Evolutionary conservation across 2,888 invertebrate genomes (phyloP).

Genomic region (Andrena bucephala): DNA sequence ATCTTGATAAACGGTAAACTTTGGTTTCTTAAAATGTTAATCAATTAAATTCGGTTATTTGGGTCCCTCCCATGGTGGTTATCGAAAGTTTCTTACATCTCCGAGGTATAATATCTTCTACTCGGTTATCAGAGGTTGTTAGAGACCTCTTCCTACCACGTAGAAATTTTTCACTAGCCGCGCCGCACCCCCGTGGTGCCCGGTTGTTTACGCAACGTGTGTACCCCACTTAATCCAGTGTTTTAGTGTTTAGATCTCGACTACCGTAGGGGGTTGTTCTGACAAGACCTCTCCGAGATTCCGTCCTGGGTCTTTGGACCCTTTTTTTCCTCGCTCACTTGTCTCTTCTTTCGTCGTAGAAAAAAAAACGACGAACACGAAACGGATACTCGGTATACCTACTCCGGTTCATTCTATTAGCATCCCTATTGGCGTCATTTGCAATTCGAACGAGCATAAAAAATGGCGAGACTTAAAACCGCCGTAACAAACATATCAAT

Average conservation of each 20-base stretch:
- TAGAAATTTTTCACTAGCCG: constrained; percentile 67
- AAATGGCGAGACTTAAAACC: no score
- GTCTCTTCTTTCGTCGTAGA: constrained; percentile 31
- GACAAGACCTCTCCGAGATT: constrained; percentile 66
- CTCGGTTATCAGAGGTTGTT: background rate
- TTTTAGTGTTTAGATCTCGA: constrained; percentile 77
- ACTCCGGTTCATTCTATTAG: background rate
- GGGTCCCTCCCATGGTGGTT: no score
- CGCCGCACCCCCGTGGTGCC: constrained; percentile 66
- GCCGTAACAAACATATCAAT: no score
- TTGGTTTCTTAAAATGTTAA: no score
- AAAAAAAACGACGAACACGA: constrained; percentile 22
- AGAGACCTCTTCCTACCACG: constrained; percentile 46
- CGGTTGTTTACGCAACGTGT: constrained; percentile 72
- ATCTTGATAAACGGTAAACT: no score
- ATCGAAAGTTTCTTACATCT: background rate
- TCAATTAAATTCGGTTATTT: no score
- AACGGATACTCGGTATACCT: constrained; percentile 25
- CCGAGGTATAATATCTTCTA: background rate
- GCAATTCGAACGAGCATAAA: no score
- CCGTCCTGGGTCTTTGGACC: constrained; percentile 49
- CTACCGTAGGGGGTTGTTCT: constrained; percentile 71
- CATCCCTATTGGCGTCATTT: no score
- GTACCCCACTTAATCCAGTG: constrained; percentile 76
- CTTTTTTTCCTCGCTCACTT: constrained; percentile 36